Evolutionary conservation across 2,888 invertebrate species (phyloP), one percentile per base, ranked within the genome.

Genomic region (Julus scandinavius): DNA sequence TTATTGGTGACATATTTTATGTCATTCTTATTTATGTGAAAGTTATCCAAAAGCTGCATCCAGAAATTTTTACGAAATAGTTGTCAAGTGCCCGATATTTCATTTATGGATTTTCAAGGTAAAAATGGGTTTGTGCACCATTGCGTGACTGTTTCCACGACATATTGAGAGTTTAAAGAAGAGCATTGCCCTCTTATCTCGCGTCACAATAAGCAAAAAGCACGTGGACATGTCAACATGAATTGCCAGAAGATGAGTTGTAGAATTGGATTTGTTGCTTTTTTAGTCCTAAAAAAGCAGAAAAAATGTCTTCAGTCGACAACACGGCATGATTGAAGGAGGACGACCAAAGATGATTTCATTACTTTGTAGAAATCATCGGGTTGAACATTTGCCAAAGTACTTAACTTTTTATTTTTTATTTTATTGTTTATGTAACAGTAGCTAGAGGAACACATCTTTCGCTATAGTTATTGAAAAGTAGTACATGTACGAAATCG

Each of bases 351-450:
- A 29, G n/a, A 72, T 72, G 72, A 72, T 72, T 20, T 72, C 72
- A 72, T 72, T 72, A 72, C 72, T 72, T 72, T 72, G 72, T 72
- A 72, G 72, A 72, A 72, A 72, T 72, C 72, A 72, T 72, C 72
- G 72, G 72, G 72, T 72, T 72, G 72, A 72, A 72, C 72, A 72
- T 72, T 72, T 72, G 72, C 72, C 72, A 72, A 72, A 72, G 72
- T 72, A 29, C 72, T 72, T 72, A 72, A 72, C 11, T n/a, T 72
- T 72, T 72, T 29, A 9, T 72, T 58, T 54, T 4, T 54, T 58
- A 29, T 72, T 72, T 72, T 72, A 72, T 72, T 72, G 72, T 72
- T 72, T 72, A 29, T 72, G 29, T 72, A 72, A 72, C 29, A 72
- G 72, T 72, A n/a, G 72, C 7, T 20, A 9, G 29, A 72, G 29